Percentiles rank a stretch among this genome's conserved stretches.
These are phyloP conservation scores for Chelon auratus DNA, from an alignment of 2,797 vertebrate genomes.

Conservation along the genomic window DNA sequence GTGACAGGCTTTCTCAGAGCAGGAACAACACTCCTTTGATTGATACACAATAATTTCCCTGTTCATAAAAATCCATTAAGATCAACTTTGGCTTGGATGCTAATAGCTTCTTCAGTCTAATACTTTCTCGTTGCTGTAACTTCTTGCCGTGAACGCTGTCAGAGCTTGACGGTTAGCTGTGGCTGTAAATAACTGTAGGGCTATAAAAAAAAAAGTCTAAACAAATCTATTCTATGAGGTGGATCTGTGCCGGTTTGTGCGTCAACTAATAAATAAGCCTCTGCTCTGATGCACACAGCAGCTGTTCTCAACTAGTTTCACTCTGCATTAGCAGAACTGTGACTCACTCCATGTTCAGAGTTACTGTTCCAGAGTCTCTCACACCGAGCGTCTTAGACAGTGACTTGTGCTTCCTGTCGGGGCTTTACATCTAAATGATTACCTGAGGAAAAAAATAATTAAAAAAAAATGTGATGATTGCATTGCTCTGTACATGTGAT, in stretches of 20 bases:
- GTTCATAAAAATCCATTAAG: no score
- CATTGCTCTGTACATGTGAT: not conserved
- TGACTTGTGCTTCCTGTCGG: not conserved
- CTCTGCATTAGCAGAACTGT: not conserved
- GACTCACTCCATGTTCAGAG: constrained; percentile 14
- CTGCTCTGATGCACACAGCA: not conserved
- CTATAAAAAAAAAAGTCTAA: not conserved
- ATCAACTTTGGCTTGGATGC: no score
- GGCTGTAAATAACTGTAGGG: not conserved
- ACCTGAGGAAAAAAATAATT: not conserved
- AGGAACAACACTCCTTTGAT: no score
- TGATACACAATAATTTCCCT: no score
- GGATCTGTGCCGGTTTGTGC: not conserved
- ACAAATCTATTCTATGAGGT: not conserved
- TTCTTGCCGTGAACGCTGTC: not conserved
- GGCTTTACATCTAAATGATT: not conserved
- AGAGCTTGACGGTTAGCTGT: not conserved
- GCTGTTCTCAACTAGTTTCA: constrained; percentile 1
- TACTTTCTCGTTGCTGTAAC: no score
- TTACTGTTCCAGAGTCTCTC: constrained; percentile 1
- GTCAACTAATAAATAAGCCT: constrained; percentile 7
- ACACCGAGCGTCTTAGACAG: not conserved
- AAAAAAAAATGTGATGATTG: not conserved
- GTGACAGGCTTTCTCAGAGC: no score
- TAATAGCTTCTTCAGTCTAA: no score